These are phyloP conservation scores for Tridacna gigas DNA, from an alignment of 2,888 invertebrate species.

Conservation along the genomic window DNA sequence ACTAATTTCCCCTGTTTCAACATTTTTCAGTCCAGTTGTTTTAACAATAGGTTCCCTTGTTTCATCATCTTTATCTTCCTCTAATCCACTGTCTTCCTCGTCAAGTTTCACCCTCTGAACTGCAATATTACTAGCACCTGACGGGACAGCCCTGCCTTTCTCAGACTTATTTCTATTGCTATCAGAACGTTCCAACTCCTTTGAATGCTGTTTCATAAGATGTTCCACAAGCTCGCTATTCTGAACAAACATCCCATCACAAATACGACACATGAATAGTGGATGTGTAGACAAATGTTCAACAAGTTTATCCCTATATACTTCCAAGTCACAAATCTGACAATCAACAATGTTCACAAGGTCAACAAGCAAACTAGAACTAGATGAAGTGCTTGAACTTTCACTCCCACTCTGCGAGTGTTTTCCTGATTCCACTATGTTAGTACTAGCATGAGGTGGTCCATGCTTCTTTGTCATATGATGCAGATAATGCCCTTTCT, in stretches of 20 bases:
- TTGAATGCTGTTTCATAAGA: conserved; percentile 51
- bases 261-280: conserved; percentile 53
- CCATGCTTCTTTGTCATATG: conserved; percentile 45
- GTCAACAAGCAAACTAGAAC: conserved; percentile 16
- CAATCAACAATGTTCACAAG: conserved; percentile 45
- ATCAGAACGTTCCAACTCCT: conserved; percentile 33
- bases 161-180: conserved; percentile 13
- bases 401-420: not conserved
- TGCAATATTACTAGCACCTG: not conserved
- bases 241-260: conserved; percentile 55
- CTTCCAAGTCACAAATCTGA: conserved; percentile 59
- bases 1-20: not conserved
- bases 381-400: not conserved
- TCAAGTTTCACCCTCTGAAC: conserved; percentile 9
- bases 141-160: not conserved
- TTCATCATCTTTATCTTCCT: conserved; percentile 41
- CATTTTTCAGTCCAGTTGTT: not conserved
- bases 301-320: conserved; percentile 45
- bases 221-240: conserved; percentile 60
- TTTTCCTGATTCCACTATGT: not conserved
- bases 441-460: conserved; percentile 1
- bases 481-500: conserved; percentile 55
- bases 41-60: conserved; percentile 14
- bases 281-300: conserved; percentile 51
- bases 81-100: conserved; percentile 34